Conservation (phyloP, 2,797 vertebrate species). For the Protonibea diacanthus region DNA sequence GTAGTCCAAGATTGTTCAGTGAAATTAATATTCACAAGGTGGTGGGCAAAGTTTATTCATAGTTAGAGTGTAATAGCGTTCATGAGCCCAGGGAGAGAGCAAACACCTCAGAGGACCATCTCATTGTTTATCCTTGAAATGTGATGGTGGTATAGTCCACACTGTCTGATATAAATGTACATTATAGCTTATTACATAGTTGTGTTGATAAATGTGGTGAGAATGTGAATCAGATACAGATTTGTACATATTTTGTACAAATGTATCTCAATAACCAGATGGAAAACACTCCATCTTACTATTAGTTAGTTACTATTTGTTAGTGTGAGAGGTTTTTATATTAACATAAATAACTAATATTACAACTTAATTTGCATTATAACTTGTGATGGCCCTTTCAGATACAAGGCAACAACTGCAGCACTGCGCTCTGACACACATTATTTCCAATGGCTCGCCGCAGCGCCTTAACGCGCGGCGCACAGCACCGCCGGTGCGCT, state of each 20-base stretch:
- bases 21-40: constrained; percentile 40
- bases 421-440: no score
- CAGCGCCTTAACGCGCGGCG: no score
- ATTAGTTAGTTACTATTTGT: no score
- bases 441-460: no score
- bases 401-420: no score
- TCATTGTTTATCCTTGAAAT: constrained; percentile 40
- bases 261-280: neutral
- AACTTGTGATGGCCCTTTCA: no score
- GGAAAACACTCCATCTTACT: neutral
- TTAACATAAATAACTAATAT: neutral
- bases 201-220: neutral
- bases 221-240: neutral
- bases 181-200: neutral
- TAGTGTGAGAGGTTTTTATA: neutral
- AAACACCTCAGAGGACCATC: neutral
- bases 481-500: no score
- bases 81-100: constrained; percentile 35
- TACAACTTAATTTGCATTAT: neutral
- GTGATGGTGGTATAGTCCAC: neutral
- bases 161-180: neutral
- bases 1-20: constrained; percentile 32
- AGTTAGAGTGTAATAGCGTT: constrained; percentile 39
- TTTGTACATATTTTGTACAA: neutral
- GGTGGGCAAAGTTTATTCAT: constrained; percentile 40